phyloP scores from a whole-genome alignment of 2,113 vertebrate species.

The Tragelaphus strepsiceros region DNA sequence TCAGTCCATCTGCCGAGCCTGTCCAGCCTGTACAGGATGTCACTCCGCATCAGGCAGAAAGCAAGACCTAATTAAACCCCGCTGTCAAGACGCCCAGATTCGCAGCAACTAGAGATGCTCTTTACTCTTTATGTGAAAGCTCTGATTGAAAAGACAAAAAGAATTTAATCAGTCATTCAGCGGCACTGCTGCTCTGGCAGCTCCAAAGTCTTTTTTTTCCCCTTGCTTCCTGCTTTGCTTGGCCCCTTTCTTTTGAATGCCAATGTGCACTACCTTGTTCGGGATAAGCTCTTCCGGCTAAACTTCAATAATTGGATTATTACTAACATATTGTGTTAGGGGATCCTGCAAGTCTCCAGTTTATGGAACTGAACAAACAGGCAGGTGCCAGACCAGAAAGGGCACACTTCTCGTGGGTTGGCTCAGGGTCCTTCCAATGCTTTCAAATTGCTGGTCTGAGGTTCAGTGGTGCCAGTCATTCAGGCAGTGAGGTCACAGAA shows the following conservation, averaged over 20 bases:
- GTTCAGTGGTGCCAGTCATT: neutral
- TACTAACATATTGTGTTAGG: neutral
- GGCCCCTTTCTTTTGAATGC: conserved; percentile 21
- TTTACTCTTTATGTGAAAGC: conserved; percentile 60
- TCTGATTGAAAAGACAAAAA: conserved; percentile 73
- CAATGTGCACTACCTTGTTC: conserved; percentile 13
- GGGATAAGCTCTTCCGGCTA: conserved; percentile 32
- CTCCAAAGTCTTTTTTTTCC: conserved; percentile 5
- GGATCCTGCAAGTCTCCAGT: neutral
- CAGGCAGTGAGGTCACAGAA: neutral
- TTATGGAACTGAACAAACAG: conserved; percentile 36
- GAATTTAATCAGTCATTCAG: conserved; percentile 72
- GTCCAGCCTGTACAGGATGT: conserved; percentile 43
- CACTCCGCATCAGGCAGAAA: conserved; percentile 59
- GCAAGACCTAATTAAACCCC: conserved; percentile 60
- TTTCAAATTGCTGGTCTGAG: conserved; percentile 25
- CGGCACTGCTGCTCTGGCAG: conserved; percentile 28
- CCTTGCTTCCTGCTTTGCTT: neutral
- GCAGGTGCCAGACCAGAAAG: conserved; percentile 35
- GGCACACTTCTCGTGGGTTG: neutral
- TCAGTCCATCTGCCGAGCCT: conserved; percentile 6
- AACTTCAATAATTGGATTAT: conserved; percentile 63
- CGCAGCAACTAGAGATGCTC: conserved; percentile 42
- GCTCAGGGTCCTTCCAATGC: neutral
- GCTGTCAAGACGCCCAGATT: conserved; percentile 58